These are phyloP conservation scores for Drosophila pegasa DNA, from an alignment of 2,888 invertebrate genomes.

Conservation along the genomic window DNA sequence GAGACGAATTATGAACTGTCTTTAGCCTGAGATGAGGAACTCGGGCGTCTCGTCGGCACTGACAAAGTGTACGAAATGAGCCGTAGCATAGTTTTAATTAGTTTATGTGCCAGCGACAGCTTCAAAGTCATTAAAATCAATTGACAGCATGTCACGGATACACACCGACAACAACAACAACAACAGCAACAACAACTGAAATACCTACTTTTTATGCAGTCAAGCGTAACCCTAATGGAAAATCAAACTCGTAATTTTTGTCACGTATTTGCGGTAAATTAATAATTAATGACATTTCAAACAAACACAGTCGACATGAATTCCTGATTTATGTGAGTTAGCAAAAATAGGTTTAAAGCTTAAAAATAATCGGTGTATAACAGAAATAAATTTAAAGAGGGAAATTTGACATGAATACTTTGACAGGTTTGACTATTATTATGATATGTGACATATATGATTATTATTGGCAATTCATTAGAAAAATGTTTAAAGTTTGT, in stretches of 20 bases:
- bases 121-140: conserved; percentile 53
- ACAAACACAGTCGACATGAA: conserved; percentile 26
- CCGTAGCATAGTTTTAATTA: conserved; percentile 51
- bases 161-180: background rate
- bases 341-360: background rate
- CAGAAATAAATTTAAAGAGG: background rate
- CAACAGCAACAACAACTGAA: background rate
- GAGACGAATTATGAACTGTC: conserved; percentile 43
- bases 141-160: conserved; percentile 43
- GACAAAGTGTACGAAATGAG: conserved; percentile 17
- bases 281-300: conserved; percentile 46
- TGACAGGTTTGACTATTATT: no score
- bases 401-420: no score
- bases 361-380: background rate
- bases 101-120: conserved; percentile 57
- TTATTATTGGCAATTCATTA: background rate
- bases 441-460: no score
- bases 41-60: background rate
- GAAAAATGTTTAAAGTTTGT: no score
- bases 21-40: conserved; percentile 2
- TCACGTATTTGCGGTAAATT: conserved; percentile 63
- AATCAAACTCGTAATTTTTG: conserved; percentile 54
- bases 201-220: conserved; percentile 4
- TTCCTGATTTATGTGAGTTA: conserved; percentile 28
- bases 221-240: conserved; percentile 25